phyloP scores from a whole-genome alignment of 1,140 invertebrate species.

The Drosophila bipectinata region DNA sequence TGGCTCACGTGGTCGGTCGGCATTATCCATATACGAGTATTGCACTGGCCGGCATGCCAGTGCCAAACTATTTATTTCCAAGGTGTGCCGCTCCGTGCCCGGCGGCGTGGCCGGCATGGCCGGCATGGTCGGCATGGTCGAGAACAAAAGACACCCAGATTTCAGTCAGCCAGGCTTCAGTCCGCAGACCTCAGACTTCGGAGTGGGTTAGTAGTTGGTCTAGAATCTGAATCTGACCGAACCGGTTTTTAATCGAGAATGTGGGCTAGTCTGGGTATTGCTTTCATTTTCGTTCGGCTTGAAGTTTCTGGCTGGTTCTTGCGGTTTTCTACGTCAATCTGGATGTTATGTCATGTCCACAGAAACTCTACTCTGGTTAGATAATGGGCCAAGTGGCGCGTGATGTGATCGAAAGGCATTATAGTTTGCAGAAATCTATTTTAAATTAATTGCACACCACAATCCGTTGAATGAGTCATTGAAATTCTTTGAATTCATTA shows the following conservation, averaged over 20 bases:
- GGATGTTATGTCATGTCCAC: constrained; percentile 42
- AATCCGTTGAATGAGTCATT: constrained; percentile 1
- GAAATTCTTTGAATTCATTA: background rate
- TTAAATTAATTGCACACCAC: background rate
- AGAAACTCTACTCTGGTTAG: constrained; percentile 26
- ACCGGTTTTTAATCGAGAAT: constrained; percentile 53
- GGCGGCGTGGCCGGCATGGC: constrained; percentile 20
- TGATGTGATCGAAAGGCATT: constrained; percentile 18
- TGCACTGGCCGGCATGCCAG: constrained; percentile 22
- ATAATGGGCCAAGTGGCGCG: constrained; percentile 27
- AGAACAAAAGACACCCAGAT: constrained; percentile 43
- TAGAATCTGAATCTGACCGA: constrained; percentile 51
- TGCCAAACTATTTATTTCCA: constrained; percentile 24
- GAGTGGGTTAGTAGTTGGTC: constrained; percentile 66
- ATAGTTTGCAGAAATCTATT: constrained; percentile 5
- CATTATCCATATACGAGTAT: constrained; percentile 1
- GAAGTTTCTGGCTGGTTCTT: constrained; percentile 25
- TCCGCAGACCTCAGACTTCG: constrained; percentile 10
- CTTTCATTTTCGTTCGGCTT: constrained; percentile 55
- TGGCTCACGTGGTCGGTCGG: constrained; percentile 28
- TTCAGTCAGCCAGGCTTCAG: background rate
- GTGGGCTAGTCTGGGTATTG: constrained; percentile 52
- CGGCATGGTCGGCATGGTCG: constrained; percentile 23
- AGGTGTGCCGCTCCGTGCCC: constrained; percentile 47
- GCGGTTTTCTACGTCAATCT: constrained; percentile 28